Evolutionary conservation across 2,113 vertebrate genomes (phyloP), one percentile per base, ranked within the genome.

Genomic region (Gavialis gangeticus): DNA sequence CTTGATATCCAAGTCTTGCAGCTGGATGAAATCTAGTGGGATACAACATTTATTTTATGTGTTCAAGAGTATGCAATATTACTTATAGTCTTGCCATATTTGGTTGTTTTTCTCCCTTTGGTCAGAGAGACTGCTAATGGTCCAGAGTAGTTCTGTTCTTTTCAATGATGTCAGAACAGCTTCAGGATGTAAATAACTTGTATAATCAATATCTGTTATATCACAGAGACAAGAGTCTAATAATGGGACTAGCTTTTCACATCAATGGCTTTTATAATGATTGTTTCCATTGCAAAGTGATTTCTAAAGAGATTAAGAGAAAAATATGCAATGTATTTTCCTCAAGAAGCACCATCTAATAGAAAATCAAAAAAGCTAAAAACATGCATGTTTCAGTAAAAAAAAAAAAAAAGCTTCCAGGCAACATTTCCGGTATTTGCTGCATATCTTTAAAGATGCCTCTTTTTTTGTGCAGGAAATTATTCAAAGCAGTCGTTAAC

Each of bases 341-440:
- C 18, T 89, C 13, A 91, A 85, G 69, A 64, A 81, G 78, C 13
- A 18, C 67, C 17, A 18, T 85, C 64, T 18, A 63, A 14, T 69
- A 84, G 46, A 58, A 86, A 85, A 13, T 5, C 75, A 63, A 14
- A 22, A 63, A 63, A 22, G 4, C 54, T 89, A 12, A 17, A 93
- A n/a, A 2, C 30, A 69, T 22, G 10, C 0, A 1, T 37, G 22
- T 79, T 25, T 77, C 46, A 46, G 37, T 46, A 46, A 46, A 46
- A 46, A 46, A 46, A 46, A 46, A 12, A 67, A 90, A 93, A 90
- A 92, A 85, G 24, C 34, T 94, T 93, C 77, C 83, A 77, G 77
- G 34, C 57, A 89, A 28, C 16, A 66, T 86, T 93, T 91, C 57
- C 89, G 27, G 87, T 95, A 85, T 37, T 71, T 79, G 14, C 37